A percentile compares a stretch with the other conserved stretches of the same genome.
Conservation (phyloP, 2,113 vertebrate genomes). For the Tinamus guttatus region DNA sequence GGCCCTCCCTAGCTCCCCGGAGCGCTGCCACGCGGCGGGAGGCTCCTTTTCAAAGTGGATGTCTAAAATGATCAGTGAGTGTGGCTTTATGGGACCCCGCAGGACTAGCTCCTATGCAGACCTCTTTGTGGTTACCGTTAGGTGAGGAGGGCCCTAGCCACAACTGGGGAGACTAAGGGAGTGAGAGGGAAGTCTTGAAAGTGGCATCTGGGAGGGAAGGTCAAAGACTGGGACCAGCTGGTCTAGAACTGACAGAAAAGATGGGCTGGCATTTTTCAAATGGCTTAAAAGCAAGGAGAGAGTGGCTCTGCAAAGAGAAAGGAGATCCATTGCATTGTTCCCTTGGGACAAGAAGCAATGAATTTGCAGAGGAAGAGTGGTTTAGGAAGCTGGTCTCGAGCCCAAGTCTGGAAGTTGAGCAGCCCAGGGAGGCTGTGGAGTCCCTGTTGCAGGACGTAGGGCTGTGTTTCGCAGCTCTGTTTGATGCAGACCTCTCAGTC, state of each 20-base stretch:
- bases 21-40: too few relatives aligned
- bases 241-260: too few relatives aligned
- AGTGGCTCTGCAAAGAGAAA: neutral
- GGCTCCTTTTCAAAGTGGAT: too few relatives aligned
- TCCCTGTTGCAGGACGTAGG: neutral
- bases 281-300: too few relatives aligned
- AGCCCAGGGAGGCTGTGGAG: neutral
- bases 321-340: neutral
- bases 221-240: too few relatives aligned
- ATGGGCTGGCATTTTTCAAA: too few relatives aligned
- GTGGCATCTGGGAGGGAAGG: too few relatives aligned
- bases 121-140: neutral
- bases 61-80: too few relatives aligned
- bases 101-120: too few relatives aligned
- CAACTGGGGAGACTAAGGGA: neutral
- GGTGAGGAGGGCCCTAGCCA: neutral
- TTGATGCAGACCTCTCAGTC: neutral
- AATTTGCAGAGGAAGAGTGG: neutral
- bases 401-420: neutral
- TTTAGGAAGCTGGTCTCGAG: neutral
- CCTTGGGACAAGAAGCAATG: neutral
- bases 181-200: neutral
- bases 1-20: too few relatives aligned
- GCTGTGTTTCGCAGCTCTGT: neutral
- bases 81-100: too few relatives aligned